Percentiles rank a stretch among this genome's conserved stretches.
Evolutionary conservation across 2,888 invertebrate species (phyloP).

Genomic region (Agapetus fuscipes): DNA sequence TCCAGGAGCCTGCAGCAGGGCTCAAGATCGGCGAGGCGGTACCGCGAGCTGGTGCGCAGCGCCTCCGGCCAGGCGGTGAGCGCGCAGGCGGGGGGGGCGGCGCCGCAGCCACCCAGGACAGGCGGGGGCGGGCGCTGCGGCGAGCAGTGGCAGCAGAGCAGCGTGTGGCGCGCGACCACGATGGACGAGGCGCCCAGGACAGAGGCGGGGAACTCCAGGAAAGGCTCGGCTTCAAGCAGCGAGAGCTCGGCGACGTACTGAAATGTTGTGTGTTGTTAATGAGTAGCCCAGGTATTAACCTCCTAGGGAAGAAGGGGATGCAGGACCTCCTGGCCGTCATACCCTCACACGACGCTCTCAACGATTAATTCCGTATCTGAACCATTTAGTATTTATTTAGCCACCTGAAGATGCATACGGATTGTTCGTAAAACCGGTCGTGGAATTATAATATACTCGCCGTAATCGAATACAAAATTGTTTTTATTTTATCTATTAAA

Average conservation of each 20-base stretch:
- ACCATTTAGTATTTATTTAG: too few species aligned
- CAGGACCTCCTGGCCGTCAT: too few species aligned
- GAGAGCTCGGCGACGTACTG: slow-evolving; percentile 80
- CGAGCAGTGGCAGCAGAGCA: slow-evolving; percentile 37
- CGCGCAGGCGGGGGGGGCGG: slow-evolving; percentile 27
- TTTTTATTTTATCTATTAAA: too few species aligned
- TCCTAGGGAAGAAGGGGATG: too few species aligned
- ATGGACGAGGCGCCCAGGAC: slow-evolving; percentile 71
- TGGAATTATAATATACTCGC: too few species aligned
- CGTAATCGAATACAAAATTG: too few species aligned
- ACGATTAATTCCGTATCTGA: too few species aligned
- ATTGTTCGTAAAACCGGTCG: too few species aligned
- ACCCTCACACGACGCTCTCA: too few species aligned
- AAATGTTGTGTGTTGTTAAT: too few species aligned
- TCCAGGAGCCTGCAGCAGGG: slow-evolving; percentile 59
- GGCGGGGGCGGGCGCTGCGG: slow-evolving; percentile 20
- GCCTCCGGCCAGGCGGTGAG: slow-evolving; percentile 55
- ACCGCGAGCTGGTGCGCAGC: slow-evolving; percentile 57
- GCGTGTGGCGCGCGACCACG: slow-evolving; percentile 68
- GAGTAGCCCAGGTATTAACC: too few species aligned
- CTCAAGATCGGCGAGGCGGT: slow-evolving; percentile 54
- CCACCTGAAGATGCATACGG: too few species aligned
- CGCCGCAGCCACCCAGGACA: slow-evolving; percentile 24
- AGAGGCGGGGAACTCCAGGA: slow-evolving; percentile 73
- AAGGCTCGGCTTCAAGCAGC: slow-evolving; percentile 79